Evolutionary conservation across 2,113 vertebrate species (phyloP).

Genomic region (Ctenodactylus gundi): DNA sequence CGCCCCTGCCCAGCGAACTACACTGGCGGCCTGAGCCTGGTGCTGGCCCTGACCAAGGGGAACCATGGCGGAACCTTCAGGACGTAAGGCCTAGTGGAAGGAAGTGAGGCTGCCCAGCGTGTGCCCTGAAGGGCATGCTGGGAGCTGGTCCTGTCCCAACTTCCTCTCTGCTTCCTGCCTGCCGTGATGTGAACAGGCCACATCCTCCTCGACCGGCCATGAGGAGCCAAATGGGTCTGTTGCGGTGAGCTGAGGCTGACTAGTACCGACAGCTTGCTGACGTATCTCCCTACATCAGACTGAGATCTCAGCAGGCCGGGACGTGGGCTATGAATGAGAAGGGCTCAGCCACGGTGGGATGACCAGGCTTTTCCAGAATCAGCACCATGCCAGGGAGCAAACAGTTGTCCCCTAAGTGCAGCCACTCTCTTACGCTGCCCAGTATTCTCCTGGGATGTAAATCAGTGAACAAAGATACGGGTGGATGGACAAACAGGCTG

Average conservation of each 20-base stretch:
- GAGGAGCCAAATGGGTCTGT: not conserved
- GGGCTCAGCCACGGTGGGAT: not conserved
- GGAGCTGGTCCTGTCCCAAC: not conserved
- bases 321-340: too few relatives aligned
- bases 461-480: accelerated
- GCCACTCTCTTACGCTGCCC: not conserved
- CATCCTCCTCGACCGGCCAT: not conserved
- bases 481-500: not conserved
- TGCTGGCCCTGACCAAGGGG: not conserved
- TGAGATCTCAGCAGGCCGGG: not conserved
- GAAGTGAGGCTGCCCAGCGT: too few relatives aligned
- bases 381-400: not conserved
- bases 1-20: too few relatives aligned
- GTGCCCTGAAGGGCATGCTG: not conserved
- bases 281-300: not conserved
- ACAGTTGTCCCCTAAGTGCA: not conserved
- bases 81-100: too few relatives aligned
- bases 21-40: too few relatives aligned
- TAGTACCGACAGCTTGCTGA: not conserved
- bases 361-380: not conserved
- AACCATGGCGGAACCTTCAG: not conserved
- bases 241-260: not conserved
- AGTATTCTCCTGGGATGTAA: not conserved
- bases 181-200: not conserved
- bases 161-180: not conserved